Conservation (phyloP, 2,888 invertebrate genomes). For the Drosophila rubida region DNA sequence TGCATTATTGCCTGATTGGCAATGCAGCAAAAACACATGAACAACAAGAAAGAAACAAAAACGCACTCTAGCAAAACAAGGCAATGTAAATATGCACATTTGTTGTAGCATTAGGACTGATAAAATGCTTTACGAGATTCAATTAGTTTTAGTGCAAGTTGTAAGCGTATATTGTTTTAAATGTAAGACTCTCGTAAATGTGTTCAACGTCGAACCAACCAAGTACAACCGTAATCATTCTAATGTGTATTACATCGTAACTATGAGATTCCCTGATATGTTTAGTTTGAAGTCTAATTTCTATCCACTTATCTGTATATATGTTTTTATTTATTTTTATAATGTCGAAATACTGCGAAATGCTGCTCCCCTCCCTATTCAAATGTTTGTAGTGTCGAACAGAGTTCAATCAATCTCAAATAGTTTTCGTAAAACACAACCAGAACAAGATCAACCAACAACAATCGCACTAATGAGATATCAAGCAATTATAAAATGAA, state of each 20-base stretch:
- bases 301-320: slow-evolving; percentile 28
- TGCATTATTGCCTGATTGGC: slow-evolving; percentile 10
- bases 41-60: slow-evolving; percentile 4
- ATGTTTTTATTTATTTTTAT: slow-evolving; percentile 11
- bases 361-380: background rate
- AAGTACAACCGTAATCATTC: slow-evolving; percentile 34
- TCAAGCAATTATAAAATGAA: slow-evolving; percentile 54
- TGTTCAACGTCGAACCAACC: slow-evolving; percentile 49
- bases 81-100: slow-evolving; percentile 57
- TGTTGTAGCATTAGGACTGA: slow-evolving; percentile 39
- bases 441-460: background rate
- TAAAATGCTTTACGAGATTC: slow-evolving; percentile 39
- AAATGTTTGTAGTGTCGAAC: slow-evolving; percentile 9
- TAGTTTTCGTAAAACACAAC: background rate
- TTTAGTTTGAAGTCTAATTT: slow-evolving; percentile 2
- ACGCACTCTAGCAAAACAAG: slow-evolving; percentile 6
- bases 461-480: slow-evolving; percentile 43
- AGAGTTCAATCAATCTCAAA: slow-evolving; percentile 21
- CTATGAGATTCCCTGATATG: slow-evolving; percentile 15
- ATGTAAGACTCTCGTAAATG: slow-evolving; percentile 43
- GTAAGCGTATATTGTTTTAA: slow-evolving; percentile 30
- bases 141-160: slow-evolving; percentile 36
- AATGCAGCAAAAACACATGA: slow-evolving; percentile 6
- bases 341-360: slow-evolving; percentile 5
- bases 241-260: slow-evolving; percentile 4